Evolutionary conservation across 1,140 invertebrate genomes (phyloP).

Genomic region (Armadillidium nasatum): DNA sequence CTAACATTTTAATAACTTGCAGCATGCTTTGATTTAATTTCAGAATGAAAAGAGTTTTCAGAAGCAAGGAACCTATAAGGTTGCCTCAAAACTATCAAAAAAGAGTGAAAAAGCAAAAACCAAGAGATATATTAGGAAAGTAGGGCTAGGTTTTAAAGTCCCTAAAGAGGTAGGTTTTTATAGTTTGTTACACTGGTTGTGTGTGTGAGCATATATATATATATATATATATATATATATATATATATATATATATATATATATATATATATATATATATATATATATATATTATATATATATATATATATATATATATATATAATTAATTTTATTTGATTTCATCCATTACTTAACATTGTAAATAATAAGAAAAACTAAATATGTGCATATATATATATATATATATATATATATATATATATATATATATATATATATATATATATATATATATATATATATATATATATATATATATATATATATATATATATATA

Average conservation of each 20-base stretch:
- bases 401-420: conserved; percentile 14
- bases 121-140: conserved; percentile 76
- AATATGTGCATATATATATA: not conserved
- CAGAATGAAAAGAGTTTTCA: not conserved
- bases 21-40: not conserved
- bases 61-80: not conserved
- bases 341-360: too few species aligned
- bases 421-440: conserved; percentile 16
- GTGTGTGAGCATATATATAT: too few species aligned
- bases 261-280: too few species aligned
- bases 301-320: too few species aligned
- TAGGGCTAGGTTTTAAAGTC: conserved; percentile 97
- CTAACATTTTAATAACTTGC: too few species aligned
- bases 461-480: not conserved
- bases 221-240: too few species aligned
- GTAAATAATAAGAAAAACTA: too few species aligned
- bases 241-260: too few species aligned
- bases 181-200: too few species aligned
- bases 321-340: too few species aligned
- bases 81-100: not conserved
- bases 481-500: conserved; percentile 13
- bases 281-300: too few species aligned
- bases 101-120: not conserved
- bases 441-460: conserved; percentile 18
- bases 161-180: conserved; percentile 70